phyloP scores from a whole-genome alignment of 2,888 invertebrate species.

The Linnaemya tessellans region DNA sequence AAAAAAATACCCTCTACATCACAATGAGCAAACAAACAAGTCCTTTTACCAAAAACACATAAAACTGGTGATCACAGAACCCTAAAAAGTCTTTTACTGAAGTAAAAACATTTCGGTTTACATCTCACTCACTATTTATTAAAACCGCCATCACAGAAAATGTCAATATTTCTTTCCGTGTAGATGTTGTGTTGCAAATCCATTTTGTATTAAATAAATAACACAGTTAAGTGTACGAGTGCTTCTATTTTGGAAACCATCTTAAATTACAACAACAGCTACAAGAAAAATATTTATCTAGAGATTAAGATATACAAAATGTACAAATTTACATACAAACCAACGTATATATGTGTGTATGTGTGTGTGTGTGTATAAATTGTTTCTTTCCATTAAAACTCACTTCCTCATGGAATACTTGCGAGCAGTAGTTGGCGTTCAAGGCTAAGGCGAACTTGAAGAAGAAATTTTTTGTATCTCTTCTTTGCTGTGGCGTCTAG shows the following conservation, averaged over 20 bases:
- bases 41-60: too few relatives aligned
- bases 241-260: neutral
- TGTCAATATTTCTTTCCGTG: neutral
- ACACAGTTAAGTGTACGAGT: neutral
- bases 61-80: too few relatives aligned
- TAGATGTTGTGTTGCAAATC: neutral
- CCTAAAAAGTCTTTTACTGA: too few relatives aligned
- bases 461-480: neutral
- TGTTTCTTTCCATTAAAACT: neutral
- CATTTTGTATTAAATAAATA: neutral
- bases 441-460: neutral
- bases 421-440: neutral
- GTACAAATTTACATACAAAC: neutral
- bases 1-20: too few relatives aligned
- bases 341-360: neutral
- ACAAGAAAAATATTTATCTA: neutral
- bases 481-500: conserved; percentile 9
- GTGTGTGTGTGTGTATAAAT: neutral
- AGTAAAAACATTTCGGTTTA: too few relatives aligned
- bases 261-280: neutral
- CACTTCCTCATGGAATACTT: neutral
- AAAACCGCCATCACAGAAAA: too few relatives aligned
- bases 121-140: too few relatives aligned
- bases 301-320: conserved; percentile 5
- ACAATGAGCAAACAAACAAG: too few relatives aligned